Conservation (phyloP, 2,888 invertebrate species). For the Agriotes lineatus region DNA sequence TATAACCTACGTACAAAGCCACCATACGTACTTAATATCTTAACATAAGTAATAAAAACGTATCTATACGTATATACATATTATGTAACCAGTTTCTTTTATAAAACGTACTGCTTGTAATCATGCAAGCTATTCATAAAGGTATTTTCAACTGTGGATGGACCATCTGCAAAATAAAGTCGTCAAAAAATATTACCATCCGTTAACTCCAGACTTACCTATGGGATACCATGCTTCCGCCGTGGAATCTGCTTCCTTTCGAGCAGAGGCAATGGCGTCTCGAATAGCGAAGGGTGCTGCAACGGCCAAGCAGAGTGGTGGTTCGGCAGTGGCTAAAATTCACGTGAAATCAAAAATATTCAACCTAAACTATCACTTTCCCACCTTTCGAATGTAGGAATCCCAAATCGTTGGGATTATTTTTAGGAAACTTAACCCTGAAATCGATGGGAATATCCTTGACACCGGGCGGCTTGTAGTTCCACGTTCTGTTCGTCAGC, state of each 20-base stretch:
- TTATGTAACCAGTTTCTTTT: no score
- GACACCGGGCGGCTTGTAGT: conserved; percentile 81
- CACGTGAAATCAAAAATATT: no score
- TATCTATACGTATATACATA: no score
- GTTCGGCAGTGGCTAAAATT: conserved; percentile 74
- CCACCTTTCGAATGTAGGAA: conserved; percentile 82
- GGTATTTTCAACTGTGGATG: conserved; percentile 54
- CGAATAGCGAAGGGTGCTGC: conserved; percentile 62
- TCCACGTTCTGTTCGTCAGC: conserved; percentile 85
- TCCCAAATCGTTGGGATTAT: conserved; percentile 75
- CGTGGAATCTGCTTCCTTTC: conserved; percentile 50
- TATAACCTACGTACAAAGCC: no score
- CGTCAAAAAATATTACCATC: neutral
- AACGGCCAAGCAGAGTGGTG: conserved; percentile 71
- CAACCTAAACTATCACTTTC: no score
- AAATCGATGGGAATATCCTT: conserved; percentile 85
- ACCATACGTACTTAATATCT: no score
- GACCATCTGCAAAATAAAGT: conserved; percentile 50
- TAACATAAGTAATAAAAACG: no score
- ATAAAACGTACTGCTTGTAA: conserved; percentile 51
- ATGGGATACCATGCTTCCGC: conserved; percentile 53
- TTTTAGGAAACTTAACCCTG: conserved; percentile 76
- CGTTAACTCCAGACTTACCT: conserved; percentile 46
- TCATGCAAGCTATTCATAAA: conserved; percentile 54
- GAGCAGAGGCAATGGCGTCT: conserved; percentile 54